Conservation (phyloP, 2,797 vertebrate species). For the Crenichthys baileyi region DNA sequence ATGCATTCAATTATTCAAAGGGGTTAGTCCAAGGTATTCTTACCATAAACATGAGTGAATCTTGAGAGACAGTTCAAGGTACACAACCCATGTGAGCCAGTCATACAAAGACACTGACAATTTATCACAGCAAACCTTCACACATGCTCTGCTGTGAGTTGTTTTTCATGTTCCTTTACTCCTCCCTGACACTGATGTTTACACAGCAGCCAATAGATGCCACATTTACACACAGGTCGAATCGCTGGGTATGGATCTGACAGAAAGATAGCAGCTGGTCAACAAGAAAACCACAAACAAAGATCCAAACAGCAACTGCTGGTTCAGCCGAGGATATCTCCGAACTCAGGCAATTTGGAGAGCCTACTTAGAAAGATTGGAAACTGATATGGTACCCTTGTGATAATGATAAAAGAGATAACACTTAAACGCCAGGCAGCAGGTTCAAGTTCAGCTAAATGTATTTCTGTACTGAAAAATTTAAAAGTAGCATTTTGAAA, state of each 20-base stretch:
- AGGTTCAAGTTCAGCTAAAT: neutral
- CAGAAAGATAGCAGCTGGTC: conserved; percentile 6
- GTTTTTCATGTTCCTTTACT: conserved; percentile 7
- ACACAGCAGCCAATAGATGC: conserved; percentile 7
- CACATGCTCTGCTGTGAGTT: neutral
- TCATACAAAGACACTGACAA: neutral
- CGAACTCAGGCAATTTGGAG: neutral
- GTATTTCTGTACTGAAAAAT: neutral
- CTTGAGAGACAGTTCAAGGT: neutral
- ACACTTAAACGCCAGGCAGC: neutral
- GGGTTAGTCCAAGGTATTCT: neutral
- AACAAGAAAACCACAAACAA: conserved; percentile 24
- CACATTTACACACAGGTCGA: neutral
- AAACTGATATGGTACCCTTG: neutral
- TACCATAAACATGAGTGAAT: conserved; percentile 3
- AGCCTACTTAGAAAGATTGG: neutral
- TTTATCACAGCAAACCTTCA: conserved; percentile 4
- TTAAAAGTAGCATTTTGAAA: neutral
- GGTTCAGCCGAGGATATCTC: neutral
- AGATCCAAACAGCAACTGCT: neutral
- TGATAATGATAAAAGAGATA: neutral
- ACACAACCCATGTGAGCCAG: neutral
- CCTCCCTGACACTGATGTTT: neutral
- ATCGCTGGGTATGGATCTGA: neutral
- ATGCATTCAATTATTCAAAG: conserved; percentile 6